Evolutionary conservation across 1,140 invertebrate species (phyloP), one percentile per base, ranked within the genome.

Genomic region (Habropoda laboriosa): DNA sequence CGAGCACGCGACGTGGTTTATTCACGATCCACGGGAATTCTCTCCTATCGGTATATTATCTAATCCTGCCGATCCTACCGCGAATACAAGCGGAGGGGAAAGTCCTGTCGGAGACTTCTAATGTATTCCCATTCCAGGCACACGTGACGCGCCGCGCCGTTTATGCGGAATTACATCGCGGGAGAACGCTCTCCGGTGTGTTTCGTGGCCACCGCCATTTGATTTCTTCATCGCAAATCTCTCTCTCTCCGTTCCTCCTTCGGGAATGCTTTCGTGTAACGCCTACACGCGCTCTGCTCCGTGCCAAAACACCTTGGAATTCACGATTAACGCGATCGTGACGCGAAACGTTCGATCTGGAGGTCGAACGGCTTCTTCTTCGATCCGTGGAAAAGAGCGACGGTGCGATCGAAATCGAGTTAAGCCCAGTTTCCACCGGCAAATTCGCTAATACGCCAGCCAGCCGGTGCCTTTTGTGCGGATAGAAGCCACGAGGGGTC

Each of bases 391-490:
- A 7, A 38, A 0, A 21, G 10, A n/a, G 6, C 6, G 16, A 13
- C 45, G 71, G n/a, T 2, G 35, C 12, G 8, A 42, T 51, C n/a
- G 64, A 40, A 80, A 84, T 76, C 27, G 51, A 84, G 68, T 84
- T 86, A 84, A 71, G 72, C 51, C 60, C 60, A 80, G 49, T 80
- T 75, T 80, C 72, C 38, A 53, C 8, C 49, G 64, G 30, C 63
- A 78, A 80, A 85, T 85, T 80, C 58, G 82, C 72, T 85, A 85
- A 84, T 55, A 58, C 80, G 57, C 38, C n/a, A 49, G 47, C n/a
- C 75, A 71, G 71, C 38, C 64, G 45, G 66, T 45, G 40, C 66
- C 70, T 70, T 74, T 80, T 84, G 76, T 68, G 30, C 66, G 42
- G 49, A 57, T 47, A 32, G 35, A 49, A 40, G 57, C 27, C 55